Conservation (phyloP, 2,797 vertebrate species). For the Acanthiza pusilla region DNA sequence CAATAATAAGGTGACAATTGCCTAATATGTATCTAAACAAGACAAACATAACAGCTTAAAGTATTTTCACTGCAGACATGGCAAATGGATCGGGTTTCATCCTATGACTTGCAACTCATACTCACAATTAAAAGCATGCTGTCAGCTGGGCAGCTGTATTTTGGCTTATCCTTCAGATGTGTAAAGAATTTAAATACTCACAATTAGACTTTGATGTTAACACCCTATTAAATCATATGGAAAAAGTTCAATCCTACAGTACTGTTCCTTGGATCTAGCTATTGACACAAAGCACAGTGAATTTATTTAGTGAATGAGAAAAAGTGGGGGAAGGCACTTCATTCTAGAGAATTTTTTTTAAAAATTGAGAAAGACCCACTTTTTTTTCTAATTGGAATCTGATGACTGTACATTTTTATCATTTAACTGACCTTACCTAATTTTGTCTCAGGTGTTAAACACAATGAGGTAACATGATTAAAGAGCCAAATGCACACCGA, state of each 20-base stretch:
- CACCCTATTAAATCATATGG: not conserved
- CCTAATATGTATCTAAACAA: not conserved
- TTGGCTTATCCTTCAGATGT: not conserved
- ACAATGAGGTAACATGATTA: not conserved
- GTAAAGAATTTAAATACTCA: not conserved
- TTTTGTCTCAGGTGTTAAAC: not conserved
- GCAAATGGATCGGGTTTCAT: not conserved
- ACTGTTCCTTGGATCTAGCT: not conserved
- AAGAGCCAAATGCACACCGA: not conserved
- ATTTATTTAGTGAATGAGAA: not conserved
- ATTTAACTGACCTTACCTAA: not conserved
- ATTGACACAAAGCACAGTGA: not conserved
- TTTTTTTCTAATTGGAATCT: not conserved
- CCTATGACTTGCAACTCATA: not conserved
- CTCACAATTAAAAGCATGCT: not conserved
- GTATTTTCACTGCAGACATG: not conserved
- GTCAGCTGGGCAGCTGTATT: not conserved
- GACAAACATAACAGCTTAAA: slow-evolving; percentile 3
- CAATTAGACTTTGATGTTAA: slow-evolving; percentile 12
- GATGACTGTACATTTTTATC: not conserved
- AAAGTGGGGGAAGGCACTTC: not conserved
- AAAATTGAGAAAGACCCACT: not conserved
- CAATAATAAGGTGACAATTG: not conserved
- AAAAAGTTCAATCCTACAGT: not conserved
- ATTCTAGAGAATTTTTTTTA: not conserved